Conservation (phyloP, 1,140 invertebrate species). For the Drosophila nannoptera region DNA sequence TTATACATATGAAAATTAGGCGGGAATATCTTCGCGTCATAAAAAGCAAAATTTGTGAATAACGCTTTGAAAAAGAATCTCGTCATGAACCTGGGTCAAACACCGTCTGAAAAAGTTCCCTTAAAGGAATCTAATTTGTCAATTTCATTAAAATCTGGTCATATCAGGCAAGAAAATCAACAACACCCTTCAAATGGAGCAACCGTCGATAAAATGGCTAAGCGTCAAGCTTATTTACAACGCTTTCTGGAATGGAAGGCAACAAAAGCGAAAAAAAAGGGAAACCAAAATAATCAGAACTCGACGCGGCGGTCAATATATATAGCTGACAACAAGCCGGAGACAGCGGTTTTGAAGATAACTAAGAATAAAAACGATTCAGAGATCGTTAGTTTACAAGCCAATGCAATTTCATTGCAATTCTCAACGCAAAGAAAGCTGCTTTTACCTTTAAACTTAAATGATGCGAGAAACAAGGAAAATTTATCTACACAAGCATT, state of each 20-base stretch:
- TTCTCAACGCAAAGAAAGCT: no score
- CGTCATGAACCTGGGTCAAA: slow-evolving; percentile 39
- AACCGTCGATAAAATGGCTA: neutral
- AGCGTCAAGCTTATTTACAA: slow-evolving; percentile 7
- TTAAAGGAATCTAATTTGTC: no score
- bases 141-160: no score
- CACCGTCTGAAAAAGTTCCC: slow-evolving; percentile 6
- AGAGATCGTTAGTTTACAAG: neutral
- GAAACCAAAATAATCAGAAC: neutral
- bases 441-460: no score
- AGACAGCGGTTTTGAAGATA: neutral
- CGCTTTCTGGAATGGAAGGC: neutral
- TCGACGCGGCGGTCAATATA: slow-evolving; percentile 2
- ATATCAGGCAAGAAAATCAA: neutral
- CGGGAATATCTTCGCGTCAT: slow-evolving; percentile 36
- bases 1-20: slow-evolving; percentile 26
- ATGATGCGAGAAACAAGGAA: no score
- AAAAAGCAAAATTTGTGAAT: slow-evolving; percentile 49
- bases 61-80: slow-evolving; percentile 56
- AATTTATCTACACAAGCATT: no score
- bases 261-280: neutral
- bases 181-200: neutral
- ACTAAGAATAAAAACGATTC: neutral
- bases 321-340: neutral
- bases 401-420: no score